Percentiles rank a stretch among this genome's conserved stretches.
phyloP scores from a whole-genome alignment of 1,140 invertebrate genomes.

The Drosophila sp. region DNA sequence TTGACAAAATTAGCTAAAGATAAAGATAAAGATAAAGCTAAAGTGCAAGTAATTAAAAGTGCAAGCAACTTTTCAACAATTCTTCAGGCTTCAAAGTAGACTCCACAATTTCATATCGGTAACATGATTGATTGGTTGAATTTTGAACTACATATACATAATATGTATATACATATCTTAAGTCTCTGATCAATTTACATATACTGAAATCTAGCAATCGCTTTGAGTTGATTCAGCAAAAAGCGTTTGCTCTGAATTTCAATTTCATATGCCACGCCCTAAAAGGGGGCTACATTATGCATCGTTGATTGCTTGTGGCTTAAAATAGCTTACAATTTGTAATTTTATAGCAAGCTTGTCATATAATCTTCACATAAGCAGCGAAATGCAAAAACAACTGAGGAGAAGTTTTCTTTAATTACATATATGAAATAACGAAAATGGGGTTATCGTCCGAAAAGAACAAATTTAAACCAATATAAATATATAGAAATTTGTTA shows the following conservation, averaged over 20 bases:
- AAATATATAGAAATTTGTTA: too few relatives aligned
- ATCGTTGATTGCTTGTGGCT: neutral
- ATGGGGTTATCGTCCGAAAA: too few relatives aligned
- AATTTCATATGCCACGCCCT: neutral
- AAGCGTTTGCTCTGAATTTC: neutral
- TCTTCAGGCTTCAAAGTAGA: neutral
- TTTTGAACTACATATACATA: neutral
- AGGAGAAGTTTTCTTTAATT: neutral
- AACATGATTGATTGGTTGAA: neutral
- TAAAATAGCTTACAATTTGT: constrained; percentile 36
- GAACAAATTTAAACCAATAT: too few relatives aligned
- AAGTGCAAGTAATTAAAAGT: constrained; percentile 66
- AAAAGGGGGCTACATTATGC: neutral
- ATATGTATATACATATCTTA: neutral
- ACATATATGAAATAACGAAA: constrained; percentile 5
- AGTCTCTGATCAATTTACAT: neutral
- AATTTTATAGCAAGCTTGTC: constrained; percentile 55
- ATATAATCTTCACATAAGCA: constrained; percentile 16
- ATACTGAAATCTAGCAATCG: neutral
- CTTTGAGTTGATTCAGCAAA: neutral
- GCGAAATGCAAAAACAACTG: neutral
- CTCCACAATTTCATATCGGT: neutral
- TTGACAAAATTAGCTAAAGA: constrained; percentile 37
- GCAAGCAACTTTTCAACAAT: constrained; percentile 6
- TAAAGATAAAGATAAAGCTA: constrained; percentile 11